Evolutionary conservation across 2,113 vertebrate species (phyloP).

Genomic region (Anguilla rostrata): DNA sequence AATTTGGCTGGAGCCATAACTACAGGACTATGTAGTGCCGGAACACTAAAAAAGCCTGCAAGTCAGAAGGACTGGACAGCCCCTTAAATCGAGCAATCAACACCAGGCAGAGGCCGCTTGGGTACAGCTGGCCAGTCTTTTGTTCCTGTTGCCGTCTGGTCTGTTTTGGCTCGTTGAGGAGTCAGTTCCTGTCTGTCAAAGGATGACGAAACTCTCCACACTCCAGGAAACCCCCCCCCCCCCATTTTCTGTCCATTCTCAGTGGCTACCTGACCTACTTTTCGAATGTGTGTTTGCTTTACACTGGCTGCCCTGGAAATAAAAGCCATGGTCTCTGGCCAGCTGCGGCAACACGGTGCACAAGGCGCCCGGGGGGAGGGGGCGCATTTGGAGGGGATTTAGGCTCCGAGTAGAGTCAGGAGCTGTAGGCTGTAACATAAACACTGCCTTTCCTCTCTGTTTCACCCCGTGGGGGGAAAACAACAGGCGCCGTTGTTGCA

Average conservation of each 20-base stretch:
- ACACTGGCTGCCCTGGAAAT: slow-evolving; percentile 40
- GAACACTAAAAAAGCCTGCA: not conserved
- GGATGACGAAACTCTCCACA: not conserved
- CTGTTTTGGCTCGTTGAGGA: not conserved
- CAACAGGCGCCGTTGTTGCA: slow-evolving; percentile 39
- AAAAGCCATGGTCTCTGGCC: slow-evolving; percentile 58
- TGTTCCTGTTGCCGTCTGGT: not conserved
- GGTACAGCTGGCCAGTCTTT: not conserved
- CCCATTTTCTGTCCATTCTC: not conserved
- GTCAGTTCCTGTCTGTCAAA: not conserved
- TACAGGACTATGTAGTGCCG: not conserved
- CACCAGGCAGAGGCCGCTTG: not conserved
- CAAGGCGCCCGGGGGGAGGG: not conserved
- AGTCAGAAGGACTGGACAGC: not conserved
- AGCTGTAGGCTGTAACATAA: slow-evolving; percentile 44
- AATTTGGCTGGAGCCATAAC: not conserved
- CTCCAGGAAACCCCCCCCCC: not conserved
- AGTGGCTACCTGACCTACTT: slow-evolving; percentile 66
- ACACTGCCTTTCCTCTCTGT: slow-evolving; percentile 46
- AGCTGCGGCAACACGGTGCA: slow-evolving; percentile 55
- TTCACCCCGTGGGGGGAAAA: slow-evolving; percentile 32
- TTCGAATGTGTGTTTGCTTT: not conserved
- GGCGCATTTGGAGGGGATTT: not conserved
- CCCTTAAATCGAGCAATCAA: not conserved
- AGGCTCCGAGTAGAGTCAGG: not conserved